Evolutionary conservation across 2,888 invertebrate species (phyloP).

Genomic region (Netelia virgata): DNA sequence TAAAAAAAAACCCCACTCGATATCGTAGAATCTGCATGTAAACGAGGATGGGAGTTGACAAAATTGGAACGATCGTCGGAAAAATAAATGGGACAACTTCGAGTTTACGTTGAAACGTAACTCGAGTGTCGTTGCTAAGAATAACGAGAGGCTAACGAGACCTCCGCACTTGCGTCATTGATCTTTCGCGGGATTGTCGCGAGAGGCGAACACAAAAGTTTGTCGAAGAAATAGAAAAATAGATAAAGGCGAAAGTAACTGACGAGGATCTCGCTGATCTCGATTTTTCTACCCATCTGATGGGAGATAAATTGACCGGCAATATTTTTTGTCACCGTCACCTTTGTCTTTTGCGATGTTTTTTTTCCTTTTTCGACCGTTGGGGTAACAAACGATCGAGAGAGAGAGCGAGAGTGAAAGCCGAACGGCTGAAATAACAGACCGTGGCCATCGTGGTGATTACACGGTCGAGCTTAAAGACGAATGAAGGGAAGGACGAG

Average conservation of each 20-base stretch:
- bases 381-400: constrained; percentile 12
- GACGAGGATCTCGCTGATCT: constrained; percentile 14
- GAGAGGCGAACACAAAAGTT: background rate
- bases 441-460: background rate
- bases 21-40: constrained; percentile 4
- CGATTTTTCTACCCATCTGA: background rate
- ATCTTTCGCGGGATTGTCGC: background rate
- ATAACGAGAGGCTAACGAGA: background rate
- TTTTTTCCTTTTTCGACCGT: background rate
- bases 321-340: background rate
- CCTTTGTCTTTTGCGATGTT: background rate
- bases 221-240: constrained; percentile 18
- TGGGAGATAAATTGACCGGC: constrained; percentile 29
- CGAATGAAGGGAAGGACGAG: background rate
- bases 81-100: constrained; percentile 15
- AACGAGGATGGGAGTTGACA: background rate
- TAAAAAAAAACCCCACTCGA: background rate
- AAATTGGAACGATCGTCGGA: constrained; percentile 13
- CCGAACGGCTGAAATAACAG: background rate
- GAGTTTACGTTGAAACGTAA: background rate
- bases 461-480: constrained; percentile 6
- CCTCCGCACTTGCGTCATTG: background rate
- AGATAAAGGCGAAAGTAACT: background rate
- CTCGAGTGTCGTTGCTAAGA: background rate
- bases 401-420: background rate